These are phyloP conservation scores for Notospermus geniculatus DNA, from an alignment of 1,140 invertebrate genomes.

Conservation along the genomic window DNA sequence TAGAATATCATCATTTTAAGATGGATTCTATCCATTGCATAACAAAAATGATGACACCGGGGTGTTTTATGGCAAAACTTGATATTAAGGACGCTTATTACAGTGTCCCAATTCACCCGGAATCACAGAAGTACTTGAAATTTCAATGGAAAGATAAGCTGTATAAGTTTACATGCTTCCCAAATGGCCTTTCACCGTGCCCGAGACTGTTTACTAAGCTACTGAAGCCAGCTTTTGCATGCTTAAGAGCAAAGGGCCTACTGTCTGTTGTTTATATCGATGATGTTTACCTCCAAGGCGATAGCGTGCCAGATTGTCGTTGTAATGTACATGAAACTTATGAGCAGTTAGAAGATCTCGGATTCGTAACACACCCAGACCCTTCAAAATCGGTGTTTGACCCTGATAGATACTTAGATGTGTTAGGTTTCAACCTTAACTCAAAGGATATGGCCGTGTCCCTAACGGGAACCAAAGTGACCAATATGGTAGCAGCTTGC, in stretches of 20 bases:
- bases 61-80: slow-evolving; percentile 28
- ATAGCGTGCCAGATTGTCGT: too few species aligned
- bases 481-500: too few species aligned
- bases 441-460: too few species aligned
- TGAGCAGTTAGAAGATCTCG: too few species aligned
- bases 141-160: too few species aligned
- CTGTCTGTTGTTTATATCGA: slow-evolving; percentile 10
- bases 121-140: slow-evolving; percentile 19
- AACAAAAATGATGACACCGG: slow-evolving; percentile 17
- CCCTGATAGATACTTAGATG: too few species aligned
- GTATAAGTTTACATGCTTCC: slow-evolving; percentile 23
- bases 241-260: slow-evolving; percentile 1
- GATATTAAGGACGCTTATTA: slow-evolving; percentile 28
- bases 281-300: slow-evolving; percentile 8
- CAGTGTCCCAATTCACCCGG: slow-evolving; percentile 11
- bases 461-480: too few species aligned
- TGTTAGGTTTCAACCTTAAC: too few species aligned
- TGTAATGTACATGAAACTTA: too few species aligned
- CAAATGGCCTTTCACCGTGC: slow-evolving; percentile 20
- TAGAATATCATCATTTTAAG: slow-evolving; percentile 31
- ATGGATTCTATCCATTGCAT: slow-evolving; percentile 29
- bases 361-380: too few species aligned
- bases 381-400: too few species aligned
- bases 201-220: slow-evolving; percentile 19
- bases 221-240: too few species aligned